Percentiles rank a stretch among this genome's conserved stretches.
Conservation (phyloP, 2,888 invertebrate genomes). For the Alcis repandata region DNA sequence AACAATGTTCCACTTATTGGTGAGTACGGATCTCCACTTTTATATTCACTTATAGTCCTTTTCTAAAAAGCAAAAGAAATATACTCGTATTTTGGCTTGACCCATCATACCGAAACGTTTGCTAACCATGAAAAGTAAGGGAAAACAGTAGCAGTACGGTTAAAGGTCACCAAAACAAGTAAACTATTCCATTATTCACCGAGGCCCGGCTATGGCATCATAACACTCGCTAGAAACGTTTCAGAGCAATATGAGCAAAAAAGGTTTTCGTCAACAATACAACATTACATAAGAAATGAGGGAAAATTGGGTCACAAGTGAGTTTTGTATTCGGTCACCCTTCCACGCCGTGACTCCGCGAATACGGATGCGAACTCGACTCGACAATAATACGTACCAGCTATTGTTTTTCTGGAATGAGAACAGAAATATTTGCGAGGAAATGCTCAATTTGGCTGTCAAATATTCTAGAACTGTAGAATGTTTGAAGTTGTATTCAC, state of each 20-base stretch:
- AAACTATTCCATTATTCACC: conserved; percentile 34
- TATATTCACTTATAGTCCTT: too few species aligned
- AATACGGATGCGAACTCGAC: conserved; percentile 45
- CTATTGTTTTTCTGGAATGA: conserved; percentile 38
- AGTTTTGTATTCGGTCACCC: conserved; percentile 51
- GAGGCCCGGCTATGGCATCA: conserved; percentile 21
- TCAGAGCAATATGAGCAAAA: conserved; percentile 31
- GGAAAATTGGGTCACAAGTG: conserved; percentile 56
- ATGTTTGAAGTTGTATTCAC: conserved; percentile 1
- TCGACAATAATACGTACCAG: conserved; percentile 24
- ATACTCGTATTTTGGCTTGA: neutral
- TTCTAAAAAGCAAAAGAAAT: too few species aligned
- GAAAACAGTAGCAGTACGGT: conserved; percentile 10
- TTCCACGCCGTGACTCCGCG: conserved; percentile 45
- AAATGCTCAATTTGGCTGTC: conserved; percentile 27
- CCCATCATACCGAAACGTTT: conserved; percentile 8
- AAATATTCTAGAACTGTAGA: conserved; percentile 21
- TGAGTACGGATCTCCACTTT: too few species aligned
- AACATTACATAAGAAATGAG: conserved; percentile 55
- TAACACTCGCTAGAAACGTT: conserved; percentile 32
- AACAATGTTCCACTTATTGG: too few species aligned
- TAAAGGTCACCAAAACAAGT: conserved; percentile 32
- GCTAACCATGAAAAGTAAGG: conserved; percentile 25
- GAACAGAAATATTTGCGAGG: conserved; percentile 26
- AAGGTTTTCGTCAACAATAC: conserved; percentile 44